Percentiles rank a stretch among this genome's conserved stretches.
phyloP scores from a whole-genome alignment of 1,140 invertebrate species.

The Mamestra configurata region DNA sequence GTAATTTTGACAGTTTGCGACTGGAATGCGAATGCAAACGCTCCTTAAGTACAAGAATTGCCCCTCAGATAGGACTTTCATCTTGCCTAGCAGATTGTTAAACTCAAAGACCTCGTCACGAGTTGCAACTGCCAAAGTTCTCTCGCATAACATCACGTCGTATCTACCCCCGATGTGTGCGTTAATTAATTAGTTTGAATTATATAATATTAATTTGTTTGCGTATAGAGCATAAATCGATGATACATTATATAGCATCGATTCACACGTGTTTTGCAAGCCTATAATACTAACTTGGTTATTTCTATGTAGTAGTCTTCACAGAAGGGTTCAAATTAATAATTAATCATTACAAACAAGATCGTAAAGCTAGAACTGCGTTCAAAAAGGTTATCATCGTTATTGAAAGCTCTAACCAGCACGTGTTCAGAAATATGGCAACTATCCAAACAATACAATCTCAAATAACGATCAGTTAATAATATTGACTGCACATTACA shows the following conservation, averaged over 20 bases:
- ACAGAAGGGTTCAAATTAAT: background rate
- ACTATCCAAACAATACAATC: slow-evolving; percentile 18
- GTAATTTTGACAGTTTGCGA: too few relatives aligned
- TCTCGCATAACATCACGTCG: slow-evolving; percentile 6
- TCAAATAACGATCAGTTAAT: slow-evolving; percentile 19
- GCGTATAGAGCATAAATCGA: background rate
- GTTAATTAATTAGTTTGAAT: slow-evolving; percentile 35
- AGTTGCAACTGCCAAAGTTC: slow-evolving; percentile 40
- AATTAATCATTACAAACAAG: slow-evolving; percentile 4
- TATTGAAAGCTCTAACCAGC: slow-evolving; percentile 14
- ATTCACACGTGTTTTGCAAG: slow-evolving; percentile 10
- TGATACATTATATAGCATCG: background rate
- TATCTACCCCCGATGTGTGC: slow-evolving; percentile 10
- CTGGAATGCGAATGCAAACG: too few relatives aligned
- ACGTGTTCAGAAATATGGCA: slow-evolving; percentile 30
- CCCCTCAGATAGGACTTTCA: slow-evolving; percentile 16
- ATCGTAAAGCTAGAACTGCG: background rate
- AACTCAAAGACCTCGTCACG: slow-evolving; percentile 37
- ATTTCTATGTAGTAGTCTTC: background rate
- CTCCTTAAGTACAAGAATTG: background rate
- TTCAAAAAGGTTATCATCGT: background rate
- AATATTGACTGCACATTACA: slow-evolving; percentile 35
- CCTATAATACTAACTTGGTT: too few relatives aligned
- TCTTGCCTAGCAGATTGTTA: background rate
- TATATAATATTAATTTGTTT: slow-evolving; percentile 11